A percentile compares a stretch with the other conserved stretches of the same genome.
Conservation (phyloP, 1,140 invertebrate species). For the Oppia nitens region DNA sequence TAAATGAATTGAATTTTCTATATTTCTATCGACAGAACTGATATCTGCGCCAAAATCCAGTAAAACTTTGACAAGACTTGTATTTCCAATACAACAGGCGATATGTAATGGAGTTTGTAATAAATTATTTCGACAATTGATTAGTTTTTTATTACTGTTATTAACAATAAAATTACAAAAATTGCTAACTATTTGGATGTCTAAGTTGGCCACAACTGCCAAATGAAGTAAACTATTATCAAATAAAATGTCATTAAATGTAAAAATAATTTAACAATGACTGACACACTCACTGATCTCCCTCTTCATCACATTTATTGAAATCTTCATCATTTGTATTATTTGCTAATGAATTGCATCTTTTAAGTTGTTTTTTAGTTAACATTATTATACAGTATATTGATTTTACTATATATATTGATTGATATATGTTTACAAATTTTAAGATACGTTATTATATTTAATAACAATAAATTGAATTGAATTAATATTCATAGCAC, state of each 20-base stretch:
- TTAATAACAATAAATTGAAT: no score
- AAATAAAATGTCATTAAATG: background rate
- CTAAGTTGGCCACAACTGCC: background rate
- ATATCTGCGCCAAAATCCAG: background rate
- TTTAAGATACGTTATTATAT: no score
- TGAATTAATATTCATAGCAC: no score
- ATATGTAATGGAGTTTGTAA: background rate
- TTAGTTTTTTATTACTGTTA: background rate
- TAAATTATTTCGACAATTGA: background rate
- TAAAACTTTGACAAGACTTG: background rate
- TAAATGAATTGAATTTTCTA: background rate
- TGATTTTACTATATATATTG: no score
- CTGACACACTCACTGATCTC: background rate
- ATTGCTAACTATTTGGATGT: background rate
- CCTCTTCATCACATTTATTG: background rate
- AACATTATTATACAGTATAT: no score
- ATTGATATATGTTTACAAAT: no score
- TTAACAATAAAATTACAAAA: background rate
- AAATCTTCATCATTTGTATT: background rate
- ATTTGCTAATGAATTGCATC: no score
- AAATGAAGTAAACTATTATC: background rate
- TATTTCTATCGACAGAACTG: background rate
- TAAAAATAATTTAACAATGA: background rate
- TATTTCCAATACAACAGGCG: background rate
- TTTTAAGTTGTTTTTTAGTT: no score